phyloP scores from a whole-genome alignment of 2,888 invertebrate genomes.

The Drosophila kokeensis region DNA sequence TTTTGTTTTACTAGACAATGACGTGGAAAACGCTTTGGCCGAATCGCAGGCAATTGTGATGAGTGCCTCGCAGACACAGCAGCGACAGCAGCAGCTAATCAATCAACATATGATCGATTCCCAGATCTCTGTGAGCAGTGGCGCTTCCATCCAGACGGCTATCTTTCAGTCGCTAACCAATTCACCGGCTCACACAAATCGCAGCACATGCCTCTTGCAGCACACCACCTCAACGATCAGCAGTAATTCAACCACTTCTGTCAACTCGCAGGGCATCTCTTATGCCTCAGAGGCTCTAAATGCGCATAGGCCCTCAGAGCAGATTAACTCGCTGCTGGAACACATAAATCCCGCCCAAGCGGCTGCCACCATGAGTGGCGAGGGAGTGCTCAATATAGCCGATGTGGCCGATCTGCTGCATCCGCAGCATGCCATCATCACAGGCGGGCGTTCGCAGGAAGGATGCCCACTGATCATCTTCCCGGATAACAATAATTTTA shows the following conservation, averaged over 20 bases:
- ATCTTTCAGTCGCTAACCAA: conserved; percentile 81
- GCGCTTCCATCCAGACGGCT: conserved; percentile 84
- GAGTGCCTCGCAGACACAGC: conserved; percentile 77
- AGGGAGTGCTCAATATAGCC: conserved; percentile 83
- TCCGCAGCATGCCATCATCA: conserved; percentile 95
- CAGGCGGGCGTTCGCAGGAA: conserved; percentile 96
- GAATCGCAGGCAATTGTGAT: conserved; percentile 82
- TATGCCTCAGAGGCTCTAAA: conserved; percentile 74
- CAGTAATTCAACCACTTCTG: conserved; percentile 67
- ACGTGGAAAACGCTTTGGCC: conserved; percentile 78
- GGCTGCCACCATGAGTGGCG: conserved; percentile 80
- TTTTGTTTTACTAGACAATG: conserved; percentile 71
- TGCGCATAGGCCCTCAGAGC: conserved; percentile 66
- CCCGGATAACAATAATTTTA: conserved; percentile 96
- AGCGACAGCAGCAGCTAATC: conserved; percentile 69
- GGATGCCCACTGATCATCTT: conserved; percentile 97
- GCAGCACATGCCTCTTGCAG: conserved; percentile 56
- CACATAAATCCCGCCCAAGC: conserved; percentile 80
- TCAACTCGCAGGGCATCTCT: conserved; percentile 60
- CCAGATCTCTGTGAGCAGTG: conserved; percentile 84
- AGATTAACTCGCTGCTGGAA: conserved; percentile 82
- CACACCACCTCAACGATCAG: conserved; percentile 70
- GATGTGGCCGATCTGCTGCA: conserved; percentile 95
- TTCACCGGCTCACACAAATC: conserved; percentile 65
- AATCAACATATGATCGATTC: conserved; percentile 84